Base-by-base conservation (phyloP, 2,888 invertebrate genomes). In the Sturmia bella region DNA sequence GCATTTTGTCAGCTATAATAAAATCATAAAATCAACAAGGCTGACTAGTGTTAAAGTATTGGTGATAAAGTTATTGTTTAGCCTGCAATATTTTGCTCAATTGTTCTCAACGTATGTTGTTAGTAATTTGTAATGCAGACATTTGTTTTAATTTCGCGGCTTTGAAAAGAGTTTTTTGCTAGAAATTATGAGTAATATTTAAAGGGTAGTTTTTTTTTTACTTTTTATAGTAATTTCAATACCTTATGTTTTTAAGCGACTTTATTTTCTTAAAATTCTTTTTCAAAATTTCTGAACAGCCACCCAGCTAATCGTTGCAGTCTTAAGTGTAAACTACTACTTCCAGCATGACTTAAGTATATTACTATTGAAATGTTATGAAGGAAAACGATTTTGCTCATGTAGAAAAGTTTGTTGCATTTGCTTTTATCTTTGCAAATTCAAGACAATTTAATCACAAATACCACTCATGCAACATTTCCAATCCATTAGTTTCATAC, bases 401-500 rank as follows among this genome's bases (percentile, higher is more conserved):
- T n/a, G n/a, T 54, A 57, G 66, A 61, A 68, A 73, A 48, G 66
- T 73, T 68, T 68, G 32, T 63, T 79, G 68, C 48, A 68, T 61
- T 72, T 45, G 48, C 41, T 24, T 75, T 81, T 81, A 81, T 81
- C 72, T 73, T 61, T 68, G 45, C 5, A 76, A 76, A 68, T 81
- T 81, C 80, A 81, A 81, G 76, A 81, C 82, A 82, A 78, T 78
- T 82, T 69, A 82, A 82, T 82, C 82, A 78, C 82, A 82, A 81
- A 78, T 82, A 74, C 82, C 68, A 73, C 73, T 74, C 73, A 50
- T 74, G 82, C 82, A 78, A 78, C 52, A 78, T 82, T 82, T 78
- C 82, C 82, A 82, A 82, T 76, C 80, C 80, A 81, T 81, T 81
- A 76, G 80, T 68, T 73, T 63, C 32, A 81, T 81, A 81, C 76